These are phyloP conservation scores for Zosterops borbonicus DNA, from an alignment of 2,113 vertebrate genomes.

Conservation along the genomic window DNA sequence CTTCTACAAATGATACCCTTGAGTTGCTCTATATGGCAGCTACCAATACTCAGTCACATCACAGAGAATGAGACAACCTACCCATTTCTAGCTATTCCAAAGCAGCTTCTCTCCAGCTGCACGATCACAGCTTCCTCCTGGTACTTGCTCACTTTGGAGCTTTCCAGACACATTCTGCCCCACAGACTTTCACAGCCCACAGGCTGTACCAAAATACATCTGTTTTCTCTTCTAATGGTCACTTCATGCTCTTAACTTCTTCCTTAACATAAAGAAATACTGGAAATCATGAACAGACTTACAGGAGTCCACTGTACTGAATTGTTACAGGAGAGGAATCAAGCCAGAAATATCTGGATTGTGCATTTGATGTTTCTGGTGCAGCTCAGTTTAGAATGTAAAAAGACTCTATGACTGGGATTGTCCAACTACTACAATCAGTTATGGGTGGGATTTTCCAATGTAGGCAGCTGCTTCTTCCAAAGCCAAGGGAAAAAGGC, in stretches of 20 bases:
- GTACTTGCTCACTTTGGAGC: background rate
- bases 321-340: background rate
- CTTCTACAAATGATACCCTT: background rate
- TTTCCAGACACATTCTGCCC: background rate
- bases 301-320: background rate
- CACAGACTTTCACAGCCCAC: background rate
- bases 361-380: background rate
- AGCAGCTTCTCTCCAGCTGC: background rate
- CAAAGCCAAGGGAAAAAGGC: background rate
- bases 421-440: background rate
- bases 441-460: background rate
- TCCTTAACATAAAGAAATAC: background rate
- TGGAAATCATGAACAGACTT: background rate
- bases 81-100: background rate
- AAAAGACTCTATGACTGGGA: background rate
- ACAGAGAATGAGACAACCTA: background rate
- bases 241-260: background rate
- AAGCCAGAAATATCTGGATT: background rate
- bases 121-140: background rate
- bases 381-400: background rate
- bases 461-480: background rate
- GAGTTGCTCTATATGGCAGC: background rate
- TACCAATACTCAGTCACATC: background rate
- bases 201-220: background rate
- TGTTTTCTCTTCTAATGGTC: background rate